These are phyloP conservation scores for Acrobeloides nanus DNA, from an alignment of 2,888 invertebrate genomes.

Conservation along the genomic window DNA sequence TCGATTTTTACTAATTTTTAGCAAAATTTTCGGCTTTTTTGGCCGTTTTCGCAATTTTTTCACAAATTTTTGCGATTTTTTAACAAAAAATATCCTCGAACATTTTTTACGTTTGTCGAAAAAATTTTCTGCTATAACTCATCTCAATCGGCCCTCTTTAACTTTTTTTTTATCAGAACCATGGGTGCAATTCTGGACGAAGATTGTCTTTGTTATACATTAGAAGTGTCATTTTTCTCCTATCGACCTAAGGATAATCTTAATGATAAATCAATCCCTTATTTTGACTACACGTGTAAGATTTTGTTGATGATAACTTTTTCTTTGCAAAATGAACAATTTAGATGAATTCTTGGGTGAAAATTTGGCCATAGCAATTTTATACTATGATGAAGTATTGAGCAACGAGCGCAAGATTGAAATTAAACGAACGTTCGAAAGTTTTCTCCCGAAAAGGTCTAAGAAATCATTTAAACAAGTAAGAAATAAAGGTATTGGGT, in stretches of 20 bases:
- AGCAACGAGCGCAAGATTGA: conserved; percentile 16
- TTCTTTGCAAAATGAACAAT: not conserved
- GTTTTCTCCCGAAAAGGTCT: too few species aligned
- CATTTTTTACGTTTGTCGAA: too few species aligned
- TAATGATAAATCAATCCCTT: conserved; percentile 27
- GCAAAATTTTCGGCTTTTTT: too few species aligned
- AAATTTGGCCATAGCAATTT: conserved; percentile 23
- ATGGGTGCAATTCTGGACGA: conserved; percentile 37
- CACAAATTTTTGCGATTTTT: too few species aligned
- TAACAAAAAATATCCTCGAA: too few species aligned
- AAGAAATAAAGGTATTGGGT: too few species aligned
- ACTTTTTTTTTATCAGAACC: conserved; percentile 27
- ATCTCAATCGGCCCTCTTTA: too few species aligned
- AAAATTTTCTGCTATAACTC: too few species aligned
- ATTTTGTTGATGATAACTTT: not conserved
- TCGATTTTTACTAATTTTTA: too few species aligned
- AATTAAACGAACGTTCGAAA: conserved; percentile 24
- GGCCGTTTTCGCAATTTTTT: too few species aligned
- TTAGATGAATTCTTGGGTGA: conserved; percentile 21
- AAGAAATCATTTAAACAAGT: too few species aligned
- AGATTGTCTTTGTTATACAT: conserved; percentile 38
- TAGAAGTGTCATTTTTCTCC: conserved; percentile 45
- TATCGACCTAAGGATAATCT: conserved; percentile 31
- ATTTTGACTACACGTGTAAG: conserved; percentile 39
- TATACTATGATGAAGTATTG: conserved; percentile 22